Evolutionary conservation across 2,888 invertebrate genomes (phyloP).

Genomic region (Pogonocherus hispidulus): DNA sequence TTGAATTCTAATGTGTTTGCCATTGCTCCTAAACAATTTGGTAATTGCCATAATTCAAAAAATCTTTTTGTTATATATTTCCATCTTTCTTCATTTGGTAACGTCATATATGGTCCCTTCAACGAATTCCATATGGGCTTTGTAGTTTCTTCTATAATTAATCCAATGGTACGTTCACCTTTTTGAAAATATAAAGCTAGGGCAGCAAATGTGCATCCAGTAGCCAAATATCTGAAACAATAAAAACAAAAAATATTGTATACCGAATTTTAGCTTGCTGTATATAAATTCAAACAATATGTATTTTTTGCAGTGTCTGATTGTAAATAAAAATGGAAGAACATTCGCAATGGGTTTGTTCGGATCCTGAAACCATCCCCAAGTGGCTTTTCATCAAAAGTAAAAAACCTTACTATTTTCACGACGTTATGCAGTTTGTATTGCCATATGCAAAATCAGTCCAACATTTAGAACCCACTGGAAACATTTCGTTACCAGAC

Average conservation of each 20-base stretch:
- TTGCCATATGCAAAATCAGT: no score
- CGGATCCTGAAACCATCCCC: conserved; percentile 16
- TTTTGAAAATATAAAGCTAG: conserved; percentile 15
- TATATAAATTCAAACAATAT: no score
- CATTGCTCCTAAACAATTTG: background rate
- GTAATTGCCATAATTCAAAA: background rate
- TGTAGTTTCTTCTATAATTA: conserved; percentile 15
- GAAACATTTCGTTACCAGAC: no score
- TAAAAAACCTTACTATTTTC: no score
- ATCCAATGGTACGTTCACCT: conserved; percentile 15
- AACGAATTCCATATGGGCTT: background rate
- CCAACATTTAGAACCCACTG: no score
- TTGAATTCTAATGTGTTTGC: background rate
- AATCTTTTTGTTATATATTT: background rate
- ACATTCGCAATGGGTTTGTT: conserved; percentile 8
- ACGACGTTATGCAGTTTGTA: no score
- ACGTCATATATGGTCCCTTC: background rate
- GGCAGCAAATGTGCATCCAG: conserved; percentile 23
- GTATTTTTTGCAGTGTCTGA: conserved; percentile 5
- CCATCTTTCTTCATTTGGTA: conserved; percentile 11
- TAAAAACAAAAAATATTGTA: background rate
- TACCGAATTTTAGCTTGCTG: background rate
- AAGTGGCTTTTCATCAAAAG: no score
- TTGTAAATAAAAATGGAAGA: background rate
- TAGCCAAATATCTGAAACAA: conserved; percentile 25